Conservation (phyloP, 2,113 vertebrate genomes). For the Clarias macrocephalus region DNA sequence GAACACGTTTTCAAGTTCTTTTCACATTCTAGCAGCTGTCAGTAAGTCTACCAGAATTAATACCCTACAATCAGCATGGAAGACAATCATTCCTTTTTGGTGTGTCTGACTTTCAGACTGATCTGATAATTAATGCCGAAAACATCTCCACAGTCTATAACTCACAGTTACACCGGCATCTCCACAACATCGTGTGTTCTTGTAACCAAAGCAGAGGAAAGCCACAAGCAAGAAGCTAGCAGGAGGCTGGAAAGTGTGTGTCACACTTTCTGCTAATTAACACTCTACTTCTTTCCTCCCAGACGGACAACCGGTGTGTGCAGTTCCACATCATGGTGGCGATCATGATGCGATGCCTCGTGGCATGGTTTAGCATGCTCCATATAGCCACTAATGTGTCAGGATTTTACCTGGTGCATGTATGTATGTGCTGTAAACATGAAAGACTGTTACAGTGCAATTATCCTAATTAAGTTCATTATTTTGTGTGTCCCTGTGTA, state of each 20-base stretch:
- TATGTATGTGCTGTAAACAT: neutral
- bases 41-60: neutral
- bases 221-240: neutral
- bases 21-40: neutral
- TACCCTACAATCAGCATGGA: neutral
- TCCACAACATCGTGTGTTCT: slow-evolving; percentile 1
- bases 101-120: slow-evolving; percentile 1
- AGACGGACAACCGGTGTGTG: neutral
- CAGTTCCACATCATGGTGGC: slow-evolving; percentile 6
- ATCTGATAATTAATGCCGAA: slow-evolving; percentile 11
- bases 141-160: too few relatives aligned
- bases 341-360: neutral
- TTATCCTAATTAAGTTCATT: neutral
- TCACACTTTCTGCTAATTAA: slow-evolving; percentile 46
- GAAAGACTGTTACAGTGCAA: neutral
- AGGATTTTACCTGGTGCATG: neutral
- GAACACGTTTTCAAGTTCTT: neutral
- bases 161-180: neutral
- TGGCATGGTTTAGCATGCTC: neutral
- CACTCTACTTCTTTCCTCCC: slow-evolving; percentile 34
- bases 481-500: neutral
- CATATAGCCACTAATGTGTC: neutral
- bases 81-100: neutral
- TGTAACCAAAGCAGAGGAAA: neutral
- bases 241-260: slow-evolving; percentile 41